Evolutionary conservation across 1,140 invertebrate genomes (phyloP).

Genomic region (Euglossa dilemma): DNA sequence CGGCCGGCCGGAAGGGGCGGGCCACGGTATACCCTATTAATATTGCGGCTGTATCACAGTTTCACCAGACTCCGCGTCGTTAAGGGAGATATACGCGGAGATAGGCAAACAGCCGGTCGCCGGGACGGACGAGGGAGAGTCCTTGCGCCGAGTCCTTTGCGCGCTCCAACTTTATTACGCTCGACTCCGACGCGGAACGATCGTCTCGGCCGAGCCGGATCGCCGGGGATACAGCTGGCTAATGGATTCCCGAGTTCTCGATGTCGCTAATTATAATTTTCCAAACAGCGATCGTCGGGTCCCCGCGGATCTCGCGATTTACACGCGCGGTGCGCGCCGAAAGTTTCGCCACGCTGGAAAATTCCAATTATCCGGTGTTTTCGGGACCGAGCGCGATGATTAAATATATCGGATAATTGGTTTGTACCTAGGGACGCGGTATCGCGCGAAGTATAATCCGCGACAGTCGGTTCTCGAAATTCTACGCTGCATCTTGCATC

Average conservation of each 20-base stretch:
- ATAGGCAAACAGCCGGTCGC: conserved; percentile 45
- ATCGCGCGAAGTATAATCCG: too few species aligned
- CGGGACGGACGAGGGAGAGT: conserved; percentile 11
- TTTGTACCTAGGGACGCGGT: too few species aligned
- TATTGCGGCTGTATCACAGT: conserved; percentile 64
- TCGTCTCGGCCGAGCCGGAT: neutral
- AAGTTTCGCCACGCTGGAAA: too few species aligned
- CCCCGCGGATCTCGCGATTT: too few species aligned
- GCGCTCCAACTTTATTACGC: conserved; percentile 23
- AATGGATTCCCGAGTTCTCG: neutral
- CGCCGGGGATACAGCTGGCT: neutral
- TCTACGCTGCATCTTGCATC: too few species aligned
- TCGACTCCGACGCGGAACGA: conserved; percentile 8
- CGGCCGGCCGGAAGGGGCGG: neutral
- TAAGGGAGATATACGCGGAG: conserved; percentile 60
- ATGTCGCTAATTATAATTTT: neutral
- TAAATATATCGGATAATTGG: too few species aligned
- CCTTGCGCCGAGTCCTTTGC: conserved; percentile 8
- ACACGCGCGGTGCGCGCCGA: too few species aligned
- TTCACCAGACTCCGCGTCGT: conserved; percentile 56
- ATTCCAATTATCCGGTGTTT: too few species aligned
- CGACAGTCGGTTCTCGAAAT: too few species aligned
- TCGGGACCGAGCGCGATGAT: too few species aligned
- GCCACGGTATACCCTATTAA: conserved; percentile 54
- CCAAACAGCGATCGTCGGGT: too few species aligned